Evolutionary conservation across 2,797 vertebrate species (phyloP), one percentile per base, ranked within the genome.

Genomic region (Cyprinodon diabolis): DNA sequence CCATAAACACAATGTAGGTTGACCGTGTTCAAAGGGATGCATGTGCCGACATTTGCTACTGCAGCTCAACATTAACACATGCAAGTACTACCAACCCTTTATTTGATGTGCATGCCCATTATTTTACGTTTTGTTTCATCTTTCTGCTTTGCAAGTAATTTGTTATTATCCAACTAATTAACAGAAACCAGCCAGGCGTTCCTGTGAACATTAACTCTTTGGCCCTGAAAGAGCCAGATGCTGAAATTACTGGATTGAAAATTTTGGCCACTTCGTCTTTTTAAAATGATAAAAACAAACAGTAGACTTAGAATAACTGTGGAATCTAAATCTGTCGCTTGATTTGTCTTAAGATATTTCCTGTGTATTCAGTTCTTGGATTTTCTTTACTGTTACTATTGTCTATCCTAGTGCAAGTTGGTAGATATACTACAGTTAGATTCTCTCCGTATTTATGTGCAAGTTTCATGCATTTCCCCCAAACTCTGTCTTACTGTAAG

Each of bases 21-120:
- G 25, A 19, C 58, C 14, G 2, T 14, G 17, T 71, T 78, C 45
- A 37, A 72, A 74, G 72, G 10, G 48, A 1, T 25, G 71, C 55
- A 69, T 76, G 60, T 71, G 23, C 84, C 79, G 69, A 74, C 76
- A 45, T 72, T 11, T 35, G 4, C 43, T 25, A 37, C 51, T n/a
- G 49, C 43, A 43, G 63, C 52, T 23, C 30, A 70, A 52, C 65
- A 54, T 69, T 23, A 12, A 0, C 35, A 23, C 47, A 56, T 37
- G 35, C 0, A 56, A 19, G 67, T 3, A 4, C 35, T 0, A 49
- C 70, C 5, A 40, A 13, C 15, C 6, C 21, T 19, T 30, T 51
- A 17, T 23, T n/a, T 0, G 12, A 65, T 7, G 19, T 45, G 4
- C 52, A 9, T 62, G 40, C 30, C n/a, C 19, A 30, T 68, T 47